These are phyloP conservation scores for Stercorarius parasiticus DNA, from an alignment of 2,113 vertebrate species.

Conservation along the genomic window DNA sequence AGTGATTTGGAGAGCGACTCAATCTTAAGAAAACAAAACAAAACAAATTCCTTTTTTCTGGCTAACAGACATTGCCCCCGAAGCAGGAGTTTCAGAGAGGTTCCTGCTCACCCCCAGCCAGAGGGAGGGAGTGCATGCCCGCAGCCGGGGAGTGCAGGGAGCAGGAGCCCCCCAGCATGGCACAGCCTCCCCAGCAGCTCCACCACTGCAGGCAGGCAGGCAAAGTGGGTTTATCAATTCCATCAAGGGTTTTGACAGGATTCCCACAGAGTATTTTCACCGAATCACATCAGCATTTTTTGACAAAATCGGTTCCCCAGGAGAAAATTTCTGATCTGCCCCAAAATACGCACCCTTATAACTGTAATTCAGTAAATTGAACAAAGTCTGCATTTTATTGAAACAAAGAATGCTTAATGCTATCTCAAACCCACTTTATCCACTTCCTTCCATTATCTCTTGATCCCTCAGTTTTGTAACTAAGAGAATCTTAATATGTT, in stretches of 20 bases:
- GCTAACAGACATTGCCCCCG: rapidly evolving
- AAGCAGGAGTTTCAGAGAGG: not conserved
- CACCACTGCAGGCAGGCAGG: not conserved
- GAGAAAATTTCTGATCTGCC: not conserved
- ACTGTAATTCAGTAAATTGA: not conserved
- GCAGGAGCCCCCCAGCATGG: not conserved
- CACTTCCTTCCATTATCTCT: not conserved
- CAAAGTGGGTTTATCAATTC: not conserved
- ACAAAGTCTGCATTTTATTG: not conserved
- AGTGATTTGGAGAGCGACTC: not conserved
- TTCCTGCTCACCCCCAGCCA: not conserved
- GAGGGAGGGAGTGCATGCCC: not conserved
- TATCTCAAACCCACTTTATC: not conserved
- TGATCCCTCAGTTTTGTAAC: not conserved
- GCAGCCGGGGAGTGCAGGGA: rapidly evolving
- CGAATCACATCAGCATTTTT: not conserved
- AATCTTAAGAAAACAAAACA: not conserved
- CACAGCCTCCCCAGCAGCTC: not conserved
- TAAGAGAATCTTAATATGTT: not conserved
- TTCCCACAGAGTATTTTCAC: not conserved
- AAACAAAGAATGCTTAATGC: not conserved
- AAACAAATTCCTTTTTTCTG: not conserved
- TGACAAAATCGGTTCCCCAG: not conserved
- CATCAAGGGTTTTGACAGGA: not conserved
- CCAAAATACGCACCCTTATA: not conserved